Base-by-base conservation (phyloP, 2,113 vertebrate genomes). In the Hippocampus abdominalis region DNA sequence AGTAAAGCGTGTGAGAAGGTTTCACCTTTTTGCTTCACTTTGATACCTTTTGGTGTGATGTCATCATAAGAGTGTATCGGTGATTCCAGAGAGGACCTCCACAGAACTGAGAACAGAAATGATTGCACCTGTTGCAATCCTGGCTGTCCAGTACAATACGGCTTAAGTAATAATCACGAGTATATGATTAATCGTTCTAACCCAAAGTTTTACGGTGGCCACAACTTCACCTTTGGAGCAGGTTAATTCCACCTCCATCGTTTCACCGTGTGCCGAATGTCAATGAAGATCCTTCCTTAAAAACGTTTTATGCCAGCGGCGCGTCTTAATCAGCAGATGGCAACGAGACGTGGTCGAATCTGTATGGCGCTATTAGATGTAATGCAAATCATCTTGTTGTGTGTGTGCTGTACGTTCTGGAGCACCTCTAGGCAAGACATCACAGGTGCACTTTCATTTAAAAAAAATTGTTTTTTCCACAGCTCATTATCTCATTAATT, bases 331-430 rank as follows among this genome's bases (percentile, higher is more conserved):
- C 51, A 36, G 56, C 1, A 71, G 49, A 23, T 36, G 32, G 32
- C 0, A 36, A 36, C 6, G 11, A 81, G 70, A 74, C 76, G 71
- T 65, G 65, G 12, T 64, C 21, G 40, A 75, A 84, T 79, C 77
- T 82, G 53, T 42, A 60, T n/a, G 62, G 48, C 0, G 54, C 61
- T 72, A 56, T 44, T 44, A 2, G 12, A 36, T 36, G 1, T 6
- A 36, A 36, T 36, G 32, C 32, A 36, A 36, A 36, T 36, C 32
- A 7, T 36, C 32, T 36, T 36, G 32, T 36, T 1, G 32, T 36
- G 32, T 36, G 32, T 36, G 32, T 1, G 32, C 32, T 36, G 32
- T 36, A 36, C 32, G 5, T 36, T 81, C 72, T 65, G 27, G 27
- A 64, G 44, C 63, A 27, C 40, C 20, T 44, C 62, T 40, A 44